Conservation (phyloP, 1,140 invertebrate species). For the Carcinoscorpius rotundicauda region DNA sequence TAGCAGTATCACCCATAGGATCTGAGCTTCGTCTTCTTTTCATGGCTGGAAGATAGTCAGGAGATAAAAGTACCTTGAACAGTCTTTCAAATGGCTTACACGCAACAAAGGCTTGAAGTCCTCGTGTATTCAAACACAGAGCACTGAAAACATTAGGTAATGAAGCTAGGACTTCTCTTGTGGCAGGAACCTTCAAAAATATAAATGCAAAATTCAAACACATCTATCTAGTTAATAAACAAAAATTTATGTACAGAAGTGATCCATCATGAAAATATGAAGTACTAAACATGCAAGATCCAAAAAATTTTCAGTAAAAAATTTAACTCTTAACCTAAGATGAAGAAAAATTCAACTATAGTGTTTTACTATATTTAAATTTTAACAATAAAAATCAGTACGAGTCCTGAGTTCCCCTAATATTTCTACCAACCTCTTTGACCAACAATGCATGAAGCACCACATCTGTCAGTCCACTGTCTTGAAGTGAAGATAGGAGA, state of each 20-base stretch:
- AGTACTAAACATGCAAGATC: not conserved
- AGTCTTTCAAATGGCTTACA: conserved; percentile 73
- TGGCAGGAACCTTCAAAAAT: conserved; percentile 55
- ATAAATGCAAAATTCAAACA: not conserved
- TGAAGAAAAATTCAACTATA: too few species aligned
- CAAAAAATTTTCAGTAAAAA: not conserved
- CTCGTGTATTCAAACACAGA: conserved; percentile 70
- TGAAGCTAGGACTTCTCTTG: conserved; percentile 74
- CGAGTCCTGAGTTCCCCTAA: not conserved
- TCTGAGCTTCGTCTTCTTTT: conserved; percentile 63
- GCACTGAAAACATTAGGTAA: conserved; percentile 86
- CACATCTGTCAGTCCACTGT: conserved; percentile 80
- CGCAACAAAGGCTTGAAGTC: conserved; percentile 64
- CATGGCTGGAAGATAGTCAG: conserved; percentile 76
- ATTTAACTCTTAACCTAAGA: too few species aligned
- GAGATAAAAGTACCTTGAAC: conserved; percentile 68
- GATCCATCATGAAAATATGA: not conserved
- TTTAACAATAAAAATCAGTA: conserved; percentile 4
- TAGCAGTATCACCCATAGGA: conserved; percentile 74
- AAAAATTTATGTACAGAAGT: not conserved
- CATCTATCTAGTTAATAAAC: too few species aligned
- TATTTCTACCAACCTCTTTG: conserved; percentile 52
- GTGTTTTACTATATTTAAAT: not conserved
- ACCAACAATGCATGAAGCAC: conserved; percentile 71
- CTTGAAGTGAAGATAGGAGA: conserved; percentile 66